phyloP scores from a whole-genome alignment of 1,140 invertebrate genomes.

The Nixonia krombeini region DNA sequence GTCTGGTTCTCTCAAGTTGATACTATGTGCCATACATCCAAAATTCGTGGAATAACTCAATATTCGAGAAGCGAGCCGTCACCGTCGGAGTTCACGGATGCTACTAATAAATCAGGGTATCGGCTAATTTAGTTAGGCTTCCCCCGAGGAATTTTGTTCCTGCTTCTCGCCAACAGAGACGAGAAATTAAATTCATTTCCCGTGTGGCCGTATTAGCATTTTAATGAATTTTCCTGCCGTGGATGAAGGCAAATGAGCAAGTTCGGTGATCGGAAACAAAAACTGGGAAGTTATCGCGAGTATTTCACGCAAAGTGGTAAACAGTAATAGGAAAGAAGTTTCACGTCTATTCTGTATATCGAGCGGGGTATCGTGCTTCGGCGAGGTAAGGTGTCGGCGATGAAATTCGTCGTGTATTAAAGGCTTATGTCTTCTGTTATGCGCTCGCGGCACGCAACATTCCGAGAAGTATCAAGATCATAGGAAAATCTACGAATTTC shows the following conservation, averaged over 20 bases:
- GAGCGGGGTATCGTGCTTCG: too few relatives aligned
- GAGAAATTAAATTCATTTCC: slow-evolving; percentile 21
- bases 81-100: slow-evolving; percentile 5
- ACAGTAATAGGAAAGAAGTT: too few relatives aligned
- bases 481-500: slow-evolving; percentile 11
- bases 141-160: slow-evolving; percentile 17
- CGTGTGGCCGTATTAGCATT: slow-evolving; percentile 35
- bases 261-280: too few relatives aligned
- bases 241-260: background rate
- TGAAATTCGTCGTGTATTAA: too few relatives aligned
- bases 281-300: too few relatives aligned
- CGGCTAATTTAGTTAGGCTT: slow-evolving; percentile 38
- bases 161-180: slow-evolving; percentile 7
- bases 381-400: too few relatives aligned
- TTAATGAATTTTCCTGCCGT: slow-evolving; percentile 32
- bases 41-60: slow-evolving; percentile 25
- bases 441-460: too few relatives aligned
- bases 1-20: background rate
- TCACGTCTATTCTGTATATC: too few relatives aligned
- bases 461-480: too few relatives aligned
- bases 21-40: slow-evolving; percentile 22
- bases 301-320: too few relatives aligned
- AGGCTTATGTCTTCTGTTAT: too few relatives aligned
- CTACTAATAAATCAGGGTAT: slow-evolving; percentile 38
- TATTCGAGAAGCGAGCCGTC: slow-evolving; percentile 12